A percentile compares a stretch with the other conserved stretches of the same genome.
Conservation (phyloP, 2,888 invertebrate species). For the Lasioglossum pauxillum region DNA sequence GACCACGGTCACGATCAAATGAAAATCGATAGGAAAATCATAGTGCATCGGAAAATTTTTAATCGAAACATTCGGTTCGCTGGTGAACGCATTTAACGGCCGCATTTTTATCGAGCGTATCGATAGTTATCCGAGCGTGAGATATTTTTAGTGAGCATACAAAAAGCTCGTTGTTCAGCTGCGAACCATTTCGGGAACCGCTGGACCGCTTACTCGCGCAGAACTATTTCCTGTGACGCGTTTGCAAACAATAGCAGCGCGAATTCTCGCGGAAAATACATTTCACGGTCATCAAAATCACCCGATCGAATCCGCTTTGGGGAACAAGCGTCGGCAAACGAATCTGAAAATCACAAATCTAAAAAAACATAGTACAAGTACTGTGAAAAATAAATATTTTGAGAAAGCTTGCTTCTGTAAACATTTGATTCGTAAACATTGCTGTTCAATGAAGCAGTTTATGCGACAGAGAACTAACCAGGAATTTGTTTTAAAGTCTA, state of each 20-base stretch:
- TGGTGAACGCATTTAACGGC: constrained; percentile 13
- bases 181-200: constrained; percentile 11
- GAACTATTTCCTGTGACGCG: constrained; percentile 41
- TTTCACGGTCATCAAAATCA: neutral
- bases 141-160: constrained; percentile 51
- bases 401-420: neutral
- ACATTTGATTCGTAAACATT: neutral
- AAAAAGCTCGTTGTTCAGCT: constrained; percentile 8
- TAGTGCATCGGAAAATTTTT: neutral
- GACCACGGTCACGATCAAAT: too few species aligned
- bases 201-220: constrained; percentile 3
- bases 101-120: constrained; percentile 16
- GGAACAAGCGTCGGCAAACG: neutral
- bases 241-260: constrained; percentile 17
- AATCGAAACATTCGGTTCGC: neutral
- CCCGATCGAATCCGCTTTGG: neutral
- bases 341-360: neutral
- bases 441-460: neutral
- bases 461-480: neutral
- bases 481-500: neutral
- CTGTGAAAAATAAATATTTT: neutral
- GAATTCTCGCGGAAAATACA: neutral
- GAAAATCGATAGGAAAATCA: too few species aligned
- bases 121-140: constrained; percentile 31
- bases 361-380: neutral